These are phyloP conservation scores for Erpobdella octoculata DNA, from an alignment of 2,888 invertebrate genomes.

Conservation along the genomic window DNA sequence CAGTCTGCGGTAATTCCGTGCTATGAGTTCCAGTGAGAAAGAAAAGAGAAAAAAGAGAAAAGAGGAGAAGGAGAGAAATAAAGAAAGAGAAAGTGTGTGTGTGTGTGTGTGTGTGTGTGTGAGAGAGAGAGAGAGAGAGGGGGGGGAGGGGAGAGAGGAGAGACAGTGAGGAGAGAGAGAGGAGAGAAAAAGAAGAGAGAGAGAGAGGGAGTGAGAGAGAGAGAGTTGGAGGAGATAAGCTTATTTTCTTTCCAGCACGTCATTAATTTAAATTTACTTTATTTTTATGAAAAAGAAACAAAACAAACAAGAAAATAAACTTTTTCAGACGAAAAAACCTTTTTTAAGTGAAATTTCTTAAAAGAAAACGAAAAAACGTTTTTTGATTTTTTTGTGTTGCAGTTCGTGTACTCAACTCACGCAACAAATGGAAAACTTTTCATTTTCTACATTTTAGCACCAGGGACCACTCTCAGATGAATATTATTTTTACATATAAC, in stretches of 20 bases:
- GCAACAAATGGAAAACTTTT: too few relatives aligned
- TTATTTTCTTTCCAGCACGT: not conserved
- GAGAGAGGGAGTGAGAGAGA: not conserved
- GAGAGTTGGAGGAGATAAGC: not conserved
- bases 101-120: not conserved
- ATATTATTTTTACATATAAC: too few relatives aligned
- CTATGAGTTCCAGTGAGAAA: not conserved
- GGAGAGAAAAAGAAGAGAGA: not conserved
- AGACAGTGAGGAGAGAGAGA: not conserved
- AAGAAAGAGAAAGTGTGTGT: too few relatives aligned
- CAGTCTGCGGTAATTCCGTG: too few relatives aligned
- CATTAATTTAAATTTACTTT: not conserved
- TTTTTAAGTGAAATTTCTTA: not conserved
- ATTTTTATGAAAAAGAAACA: not conserved
- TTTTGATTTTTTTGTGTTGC: too few relatives aligned
- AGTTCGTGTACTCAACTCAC: too few relatives aligned
- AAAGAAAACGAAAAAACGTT: too few relatives aligned
- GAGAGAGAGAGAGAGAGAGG: not conserved
- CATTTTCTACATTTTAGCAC: too few relatives aligned
- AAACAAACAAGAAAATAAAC: not conserved
- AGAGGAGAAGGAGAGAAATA: too few relatives aligned
- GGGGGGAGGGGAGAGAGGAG: not conserved
- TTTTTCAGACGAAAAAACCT: not conserved
- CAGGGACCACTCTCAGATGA: too few relatives aligned
- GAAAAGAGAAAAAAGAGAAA: not conserved